Evolutionary conservation across 2,888 invertebrate species (phyloP), one percentile per base, ranked within the genome.

Genomic region (Meloe dianella): DNA sequence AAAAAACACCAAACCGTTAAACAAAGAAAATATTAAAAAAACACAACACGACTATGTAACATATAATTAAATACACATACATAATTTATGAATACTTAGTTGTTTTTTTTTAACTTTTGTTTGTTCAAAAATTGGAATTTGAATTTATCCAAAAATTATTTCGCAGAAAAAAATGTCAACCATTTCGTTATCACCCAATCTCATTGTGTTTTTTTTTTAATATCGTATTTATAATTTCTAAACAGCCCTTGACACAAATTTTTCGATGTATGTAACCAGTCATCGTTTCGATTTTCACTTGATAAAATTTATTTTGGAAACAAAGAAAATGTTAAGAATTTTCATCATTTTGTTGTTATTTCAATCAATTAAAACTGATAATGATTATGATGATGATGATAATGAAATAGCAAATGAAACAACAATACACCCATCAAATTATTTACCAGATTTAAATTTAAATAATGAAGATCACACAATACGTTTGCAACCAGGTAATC

Each of bases 241-340:
- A 27, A 57, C 30, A 30, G 41, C 57, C 29, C 30, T 27, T 57
- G 57, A 57, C 57, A 57, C 17, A 35, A 35, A 17, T n/a, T 57
- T 57, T 12, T 17, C 56, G 22, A n/a, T n/a, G n/a, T n/a, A n/a
- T n/a, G n/a, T n/a, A n/a, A 29, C 57, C n/a, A 57, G 10, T 30
- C 29, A 32, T 5, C 24, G 17, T 17, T 17, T 1, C 9, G 10
- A 30, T 9, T 20, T 56, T 27, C 20, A 27, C 20, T 7, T n/a
- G n/a, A 2, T 14, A 56, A 56, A 56, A 2, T 14, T 5, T 5
- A 56, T n/a, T n/a, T 1, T 6, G 8, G 10, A 17, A 56, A 27
- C 27, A 27, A 27, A 27, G 3, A 22, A 27, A 14, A 20, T 56
- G 22, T 56, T 12, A 12, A 56, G 3, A 51, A 1, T 51, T 51